Evolutionary conservation across 2,797 vertebrate species (phyloP), one percentile per base, ranked within the genome.

Genomic region (Hyperoplus immaculatus): DNA sequence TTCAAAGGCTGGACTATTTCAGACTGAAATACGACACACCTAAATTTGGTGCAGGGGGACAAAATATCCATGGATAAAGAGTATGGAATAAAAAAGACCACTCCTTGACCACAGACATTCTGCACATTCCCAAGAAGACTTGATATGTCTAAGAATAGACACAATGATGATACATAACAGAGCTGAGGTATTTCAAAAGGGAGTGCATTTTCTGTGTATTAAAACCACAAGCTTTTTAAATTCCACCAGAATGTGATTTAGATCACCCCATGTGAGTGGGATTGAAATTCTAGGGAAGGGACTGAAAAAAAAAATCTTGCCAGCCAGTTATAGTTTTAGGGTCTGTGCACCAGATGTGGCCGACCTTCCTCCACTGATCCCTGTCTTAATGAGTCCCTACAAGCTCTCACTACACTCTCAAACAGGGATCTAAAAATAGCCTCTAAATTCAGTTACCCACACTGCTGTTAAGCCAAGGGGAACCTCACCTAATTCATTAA

Each of bases 401-500:
- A 72, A 86, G 68, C 75, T 80, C 77, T 81, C 75, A 51, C 41
- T 68, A 80, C 69, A 75, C 72, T 56, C 68, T 54, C 74, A 82
- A 75, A 69, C 57, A 75, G 46, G 65, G 69, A 51, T 83, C 87
- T 91, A 91, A 88, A 91, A 89, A 92, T 91, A 93, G 80, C 80
- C 66, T 55, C 57, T 80, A 66, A 87, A 89, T 90, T 83, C 72
- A 86, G 72, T 90, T 87, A 80, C 72, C 67, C 73, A 68, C 85
- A 68, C 85, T 69, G 51, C 69, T 66, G 29, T 29, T 29, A 29
- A 85, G 85, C 87, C 85, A 77, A 88, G 81, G 87, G 81, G 60
- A 90, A 82, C 80, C 80, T 85, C 75, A 78, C 58, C 75, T 88
- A 77, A 87, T 92, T 78, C 67, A 87, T 86, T 88, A 74, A 71